Conservation (phyloP, 1,140 invertebrate species). For the Saccostrea echinata region DNA sequence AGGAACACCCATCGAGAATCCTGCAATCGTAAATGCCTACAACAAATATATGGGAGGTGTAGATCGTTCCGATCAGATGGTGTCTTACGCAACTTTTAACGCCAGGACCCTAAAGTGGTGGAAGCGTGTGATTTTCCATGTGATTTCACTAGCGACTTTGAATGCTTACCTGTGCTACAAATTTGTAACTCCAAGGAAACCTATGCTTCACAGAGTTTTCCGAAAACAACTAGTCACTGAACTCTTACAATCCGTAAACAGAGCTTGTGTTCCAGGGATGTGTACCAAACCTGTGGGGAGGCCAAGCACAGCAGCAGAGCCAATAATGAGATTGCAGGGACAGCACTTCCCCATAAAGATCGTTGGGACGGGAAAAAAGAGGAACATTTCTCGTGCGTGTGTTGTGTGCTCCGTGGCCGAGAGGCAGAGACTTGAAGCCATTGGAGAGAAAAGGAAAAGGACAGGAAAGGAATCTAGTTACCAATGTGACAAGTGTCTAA, state of each 20-base stretch:
- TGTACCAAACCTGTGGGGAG: background rate
- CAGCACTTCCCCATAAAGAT: slow-evolving; percentile 29
- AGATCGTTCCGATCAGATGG: slow-evolving; percentile 52
- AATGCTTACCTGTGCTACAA: slow-evolving; percentile 52
- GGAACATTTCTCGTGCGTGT: background rate
- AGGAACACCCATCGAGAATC: background rate
- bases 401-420: background rate
- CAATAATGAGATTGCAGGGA: background rate
- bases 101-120: slow-evolving; percentile 53
- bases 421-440: background rate
- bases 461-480: background rate
- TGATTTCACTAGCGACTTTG: slow-evolving; percentile 8
- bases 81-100: slow-evolving; percentile 32
- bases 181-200: background rate
- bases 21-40: slow-evolving; percentile 1
- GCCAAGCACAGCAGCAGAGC: background rate
- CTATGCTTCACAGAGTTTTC: background rate
- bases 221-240: slow-evolving; percentile 12
- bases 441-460: background rate
- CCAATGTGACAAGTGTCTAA: background rate
- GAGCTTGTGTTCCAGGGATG: background rate
- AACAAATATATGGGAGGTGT: slow-evolving; percentile 49
- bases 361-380: background rate
- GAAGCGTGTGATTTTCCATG: slow-evolving; percentile 52
- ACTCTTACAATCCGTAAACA: background rate